A percentile compares a stretch with the other conserved stretches of the same genome.
These are phyloP conservation scores for Pomatorhinus ruficollis DNA, from an alignment of 2,113 vertebrate genomes.

Conservation along the genomic window DNA sequence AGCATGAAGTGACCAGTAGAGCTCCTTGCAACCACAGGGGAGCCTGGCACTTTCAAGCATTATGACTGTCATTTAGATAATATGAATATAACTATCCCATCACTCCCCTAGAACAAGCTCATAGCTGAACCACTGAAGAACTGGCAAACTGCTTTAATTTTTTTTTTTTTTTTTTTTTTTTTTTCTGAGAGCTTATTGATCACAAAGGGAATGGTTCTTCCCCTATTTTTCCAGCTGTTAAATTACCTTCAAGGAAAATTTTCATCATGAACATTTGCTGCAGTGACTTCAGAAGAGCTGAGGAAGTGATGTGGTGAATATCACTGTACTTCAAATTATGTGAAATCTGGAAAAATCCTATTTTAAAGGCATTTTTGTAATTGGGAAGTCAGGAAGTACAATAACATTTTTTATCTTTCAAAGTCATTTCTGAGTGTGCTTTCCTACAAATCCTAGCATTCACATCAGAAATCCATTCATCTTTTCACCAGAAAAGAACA, in stretches of 20 bases:
- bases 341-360: neutral
- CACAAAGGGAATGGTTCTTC: neutral
- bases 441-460: neutral
- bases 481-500: neutral
- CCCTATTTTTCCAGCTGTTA: constrained; percentile 13
- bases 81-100: neutral
- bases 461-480: neutral
- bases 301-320: neutral
- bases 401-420: neutral
- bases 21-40: neutral
- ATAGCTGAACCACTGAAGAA: neutral
- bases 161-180: neutral
- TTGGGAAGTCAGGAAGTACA: neutral
- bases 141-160: constrained; percentile 26
- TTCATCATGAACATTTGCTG: neutral
- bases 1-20: neutral
- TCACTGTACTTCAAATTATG: neutral
- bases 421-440: neutral
- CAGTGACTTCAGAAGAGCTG: neutral
- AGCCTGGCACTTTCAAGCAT: neutral
- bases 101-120: neutral
- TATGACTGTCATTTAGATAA: constrained; percentile 28
- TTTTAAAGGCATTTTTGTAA: neutral
- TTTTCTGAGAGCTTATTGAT: neutral
- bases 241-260: constrained; percentile 1